Conservation (phyloP, 2,888 invertebrate species). For the Crematogaster levior region DNA sequence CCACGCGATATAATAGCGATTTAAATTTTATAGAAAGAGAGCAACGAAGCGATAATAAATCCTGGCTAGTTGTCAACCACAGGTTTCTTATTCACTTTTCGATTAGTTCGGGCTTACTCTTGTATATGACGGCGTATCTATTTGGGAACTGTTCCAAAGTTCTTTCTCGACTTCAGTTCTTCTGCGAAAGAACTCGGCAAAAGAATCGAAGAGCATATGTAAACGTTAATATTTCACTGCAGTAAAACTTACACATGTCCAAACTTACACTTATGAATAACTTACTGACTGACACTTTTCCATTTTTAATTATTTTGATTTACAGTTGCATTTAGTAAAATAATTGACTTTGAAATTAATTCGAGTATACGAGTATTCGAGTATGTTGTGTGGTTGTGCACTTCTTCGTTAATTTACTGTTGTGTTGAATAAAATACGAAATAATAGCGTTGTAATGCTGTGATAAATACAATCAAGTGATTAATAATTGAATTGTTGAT, state of each 20-base stretch:
- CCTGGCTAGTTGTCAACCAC: constrained; percentile 31
- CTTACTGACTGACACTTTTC: not conserved
- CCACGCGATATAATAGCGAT: constrained; percentile 19
- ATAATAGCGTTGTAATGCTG: no score
- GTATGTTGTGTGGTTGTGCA: not conserved
- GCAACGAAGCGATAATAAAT: constrained; percentile 34
- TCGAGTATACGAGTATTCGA: no score
- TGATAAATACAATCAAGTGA: not conserved
- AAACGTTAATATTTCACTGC: not conserved
- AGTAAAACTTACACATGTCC: not conserved
- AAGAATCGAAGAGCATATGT: not conserved
- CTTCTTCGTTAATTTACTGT: not conserved
- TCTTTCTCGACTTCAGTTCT: not conserved
- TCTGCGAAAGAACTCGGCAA: not conserved
- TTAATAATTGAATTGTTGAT: constrained; percentile 70
- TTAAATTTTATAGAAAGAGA: constrained; percentile 29
- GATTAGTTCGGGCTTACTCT: not conserved
- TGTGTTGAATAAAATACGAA: not conserved
- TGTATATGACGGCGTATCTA: not conserved
- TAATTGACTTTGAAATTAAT: not conserved
- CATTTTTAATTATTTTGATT: not conserved
- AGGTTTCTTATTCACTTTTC: constrained; percentile 23
- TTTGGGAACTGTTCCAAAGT: not conserved
- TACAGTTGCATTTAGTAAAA: not conserved
- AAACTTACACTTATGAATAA: not conserved